phyloP scores from a whole-genome alignment of 2,888 invertebrate species.

The Prosopocoilus inquinatus region DNA sequence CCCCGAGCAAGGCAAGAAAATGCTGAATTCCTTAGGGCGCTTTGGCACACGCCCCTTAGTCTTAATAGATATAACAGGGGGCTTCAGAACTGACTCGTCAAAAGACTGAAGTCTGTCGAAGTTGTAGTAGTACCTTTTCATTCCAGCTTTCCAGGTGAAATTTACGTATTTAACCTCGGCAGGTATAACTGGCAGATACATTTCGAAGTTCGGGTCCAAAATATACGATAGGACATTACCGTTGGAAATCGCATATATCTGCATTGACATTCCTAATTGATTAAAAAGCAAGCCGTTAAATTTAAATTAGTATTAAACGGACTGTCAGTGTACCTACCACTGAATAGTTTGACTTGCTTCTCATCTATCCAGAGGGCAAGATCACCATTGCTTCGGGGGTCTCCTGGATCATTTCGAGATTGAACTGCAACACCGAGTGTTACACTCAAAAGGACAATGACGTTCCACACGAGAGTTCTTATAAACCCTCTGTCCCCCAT shows the following conservation, averaged over 20 bases:
- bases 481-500: not conserved
- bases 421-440: constrained; percentile 5
- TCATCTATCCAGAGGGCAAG: constrained; percentile 88
- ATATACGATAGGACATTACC: constrained; percentile 84
- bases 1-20: constrained; percentile 82
- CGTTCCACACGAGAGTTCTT: constrained; percentile 1
- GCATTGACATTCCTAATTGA: constrained; percentile 73
- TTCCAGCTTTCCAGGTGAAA: constrained; percentile 86
- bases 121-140: constrained; percentile 79
- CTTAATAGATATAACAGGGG: constrained; percentile 86
- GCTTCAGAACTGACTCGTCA: constrained; percentile 78
- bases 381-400: constrained; percentile 55
- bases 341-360: constrained; percentile 87
- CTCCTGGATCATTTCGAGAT: constrained; percentile 47
- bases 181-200: constrained; percentile 85
- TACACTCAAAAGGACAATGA: not conserved
- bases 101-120: constrained; percentile 84
- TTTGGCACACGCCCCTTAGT: constrained; percentile 82
- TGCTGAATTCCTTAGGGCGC: constrained; percentile 86
- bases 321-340: constrained; percentile 61
- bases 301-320: not conserved
- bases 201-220: constrained; percentile 85
- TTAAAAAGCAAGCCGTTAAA: not conserved
- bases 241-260: constrained; percentile 86
- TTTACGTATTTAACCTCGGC: constrained; percentile 89